A percentile compares a stretch with the other conserved stretches of the same genome.
These are phyloP conservation scores for Meloidogyne hapla DNA, from an alignment of 1,140 invertebrate genomes.

Conservation along the genomic window DNA sequence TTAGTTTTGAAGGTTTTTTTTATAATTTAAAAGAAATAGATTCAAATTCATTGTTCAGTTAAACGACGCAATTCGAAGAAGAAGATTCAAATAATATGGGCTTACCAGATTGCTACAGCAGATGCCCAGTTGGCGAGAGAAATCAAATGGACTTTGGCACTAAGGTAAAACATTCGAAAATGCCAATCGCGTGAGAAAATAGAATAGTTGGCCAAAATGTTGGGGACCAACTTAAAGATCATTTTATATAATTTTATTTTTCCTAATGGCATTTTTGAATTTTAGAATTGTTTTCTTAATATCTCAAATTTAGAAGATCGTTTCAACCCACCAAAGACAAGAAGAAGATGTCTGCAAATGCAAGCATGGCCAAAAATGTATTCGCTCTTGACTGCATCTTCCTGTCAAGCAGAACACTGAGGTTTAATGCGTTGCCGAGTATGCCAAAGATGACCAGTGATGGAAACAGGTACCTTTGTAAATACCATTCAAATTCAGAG, in stretches of 20 bases:
- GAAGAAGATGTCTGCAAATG: slow-evolving; percentile 58
- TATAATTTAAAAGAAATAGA: background rate
- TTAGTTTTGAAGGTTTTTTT: slow-evolving; percentile 11
- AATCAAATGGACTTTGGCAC: slow-evolving; percentile 59
- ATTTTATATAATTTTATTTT: background rate
- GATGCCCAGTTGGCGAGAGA: slow-evolving; percentile 61
- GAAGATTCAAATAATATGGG: background rate
- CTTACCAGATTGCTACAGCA: slow-evolving; percentile 60
- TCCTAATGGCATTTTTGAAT: background rate
- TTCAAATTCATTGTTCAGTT: background rate
- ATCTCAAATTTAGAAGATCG: background rate
- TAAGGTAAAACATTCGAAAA: slow-evolving; percentile 58
- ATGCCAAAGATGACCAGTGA: slow-evolving; percentile 58
- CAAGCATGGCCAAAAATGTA: slow-evolving; percentile 57
- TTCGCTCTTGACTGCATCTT: slow-evolving; percentile 59
- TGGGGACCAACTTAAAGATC: slow-evolving; percentile 43
- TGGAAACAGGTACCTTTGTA: slow-evolving; percentile 62
- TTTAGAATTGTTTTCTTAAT: background rate
- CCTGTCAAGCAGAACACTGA: slow-evolving; percentile 59
- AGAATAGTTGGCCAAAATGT: slow-evolving; percentile 58
- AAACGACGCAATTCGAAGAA: background rate
- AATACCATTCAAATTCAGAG: slow-evolving; percentile 54
- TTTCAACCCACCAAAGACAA: slow-evolving; percentile 35
- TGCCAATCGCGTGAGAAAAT: slow-evolving; percentile 53
- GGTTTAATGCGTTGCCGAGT: slow-evolving; percentile 55